A percentile compares a stretch with the other conserved stretches of the same genome.
These are phyloP conservation scores for Musca domestica DNA, from an alignment of 1,140 invertebrate genomes.

Conservation along the genomic window DNA sequence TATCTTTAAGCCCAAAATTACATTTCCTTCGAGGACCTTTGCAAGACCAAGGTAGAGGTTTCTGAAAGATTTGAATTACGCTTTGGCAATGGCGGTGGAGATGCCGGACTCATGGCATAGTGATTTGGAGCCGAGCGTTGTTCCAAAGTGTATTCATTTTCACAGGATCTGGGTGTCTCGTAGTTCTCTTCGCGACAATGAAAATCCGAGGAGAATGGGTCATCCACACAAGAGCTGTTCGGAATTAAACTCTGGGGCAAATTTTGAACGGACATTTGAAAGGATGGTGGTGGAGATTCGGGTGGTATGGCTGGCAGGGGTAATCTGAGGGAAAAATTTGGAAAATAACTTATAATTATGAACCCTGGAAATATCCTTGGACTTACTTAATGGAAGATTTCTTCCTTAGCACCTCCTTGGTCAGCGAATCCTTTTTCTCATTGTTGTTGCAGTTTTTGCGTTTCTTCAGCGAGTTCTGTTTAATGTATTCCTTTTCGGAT, in stretches of 20 bases:
- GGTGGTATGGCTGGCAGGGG: constrained; percentile 12
- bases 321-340: background rate
- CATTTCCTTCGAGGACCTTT: background rate
- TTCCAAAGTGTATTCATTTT: background rate
- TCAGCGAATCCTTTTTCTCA: constrained; percentile 2
- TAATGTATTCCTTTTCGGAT: constrained; percentile 27
- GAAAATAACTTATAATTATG: background rate
- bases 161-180: constrained; percentile 35
- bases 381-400: constrained; percentile 23
- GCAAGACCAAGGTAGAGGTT: background rate
- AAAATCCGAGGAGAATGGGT: constrained; percentile 26
- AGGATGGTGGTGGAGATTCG: constrained; percentile 18
- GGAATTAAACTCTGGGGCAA: constrained; percentile 27
- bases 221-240: constrained; percentile 30
- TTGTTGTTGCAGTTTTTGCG: too few relatives aligned
- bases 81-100: constrained; percentile 40
- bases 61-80: constrained; percentile 34
- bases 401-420: constrained; percentile 11
- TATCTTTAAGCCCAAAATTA: background rate
- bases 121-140: constrained; percentile 25
- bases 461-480: constrained; percentile 5
- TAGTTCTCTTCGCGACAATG: constrained; percentile 30
- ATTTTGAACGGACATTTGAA: constrained; percentile 17
- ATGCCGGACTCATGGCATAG: constrained; percentile 28
- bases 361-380: background rate